Percentiles rank a stretch among this genome's conserved stretches.
Evolutionary conservation across 2,797 vertebrate species (phyloP).

Genomic region (Nannoperca australis): DNA sequence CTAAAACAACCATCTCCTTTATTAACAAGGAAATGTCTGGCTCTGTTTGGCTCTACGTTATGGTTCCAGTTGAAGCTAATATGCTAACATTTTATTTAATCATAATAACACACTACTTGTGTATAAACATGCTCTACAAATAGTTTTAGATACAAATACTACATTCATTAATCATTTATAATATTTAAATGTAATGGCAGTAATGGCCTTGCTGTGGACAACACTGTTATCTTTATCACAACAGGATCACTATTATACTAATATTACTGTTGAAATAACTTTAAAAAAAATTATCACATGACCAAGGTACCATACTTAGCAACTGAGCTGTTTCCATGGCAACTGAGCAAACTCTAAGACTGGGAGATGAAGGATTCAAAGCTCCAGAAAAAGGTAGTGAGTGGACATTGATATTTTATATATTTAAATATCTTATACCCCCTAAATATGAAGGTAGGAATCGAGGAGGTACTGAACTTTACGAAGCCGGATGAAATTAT

Average conservation of each 20-base stretch:
- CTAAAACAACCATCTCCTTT: not conserved
- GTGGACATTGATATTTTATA: not conserved
- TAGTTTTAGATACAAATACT: not conserved
- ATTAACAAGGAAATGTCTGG: not conserved
- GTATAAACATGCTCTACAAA: not conserved
- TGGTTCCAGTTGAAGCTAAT: not conserved
- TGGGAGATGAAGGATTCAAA: not conserved
- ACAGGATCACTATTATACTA: too few relatives aligned
- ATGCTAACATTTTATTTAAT: not conserved
- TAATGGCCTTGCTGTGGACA: not conserved
- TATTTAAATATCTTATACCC: too few relatives aligned
- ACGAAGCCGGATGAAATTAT: not conserved
- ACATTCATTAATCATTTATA: too few relatives aligned
- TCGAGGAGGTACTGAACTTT: not conserved
- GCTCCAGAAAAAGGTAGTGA: too few relatives aligned
- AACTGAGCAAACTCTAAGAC: not conserved
- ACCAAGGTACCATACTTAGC: not conserved
- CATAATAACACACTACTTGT: too few relatives aligned
- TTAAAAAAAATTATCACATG: not conserved
- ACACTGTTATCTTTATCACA: not conserved
- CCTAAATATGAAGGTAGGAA: not conserved
- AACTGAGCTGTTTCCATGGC: not conserved
- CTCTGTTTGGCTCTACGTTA: not conserved
- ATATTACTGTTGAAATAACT: not conserved
- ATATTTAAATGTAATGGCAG: not conserved